Evolutionary conservation across 2,888 invertebrate genomes (phyloP), one percentile per base, ranked within the genome.

Genomic region (Drosophila seclusa): DNA sequence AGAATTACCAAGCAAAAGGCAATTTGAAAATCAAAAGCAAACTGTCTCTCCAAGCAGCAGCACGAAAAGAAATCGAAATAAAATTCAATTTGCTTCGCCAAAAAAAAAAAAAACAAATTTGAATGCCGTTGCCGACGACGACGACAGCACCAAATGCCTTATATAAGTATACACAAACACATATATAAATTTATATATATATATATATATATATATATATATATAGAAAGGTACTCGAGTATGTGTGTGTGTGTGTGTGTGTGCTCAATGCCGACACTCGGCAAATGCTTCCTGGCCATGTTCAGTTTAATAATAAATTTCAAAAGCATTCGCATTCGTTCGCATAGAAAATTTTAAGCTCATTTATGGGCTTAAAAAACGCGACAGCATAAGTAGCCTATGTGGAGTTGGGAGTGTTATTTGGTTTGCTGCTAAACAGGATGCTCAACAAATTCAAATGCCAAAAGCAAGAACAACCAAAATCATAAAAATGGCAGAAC

Each of bases 301-400:
- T 68, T 57, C 42, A 36, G 75, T 67, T 78, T 83, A 89, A 91
- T 90, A 91, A 90, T 91, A 91, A 90, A 90, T 90, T 89, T 89
- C 84, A 81, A 82, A 88, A 85, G 89, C 90, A 90, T 90, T 90
- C 88, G 71, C 84, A 91, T 90, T 90, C 91, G 90, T 78, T 90
- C 90, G 81, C 89, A 91, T 90, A 90, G 92, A 91, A 91, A 91
- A 92, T 92, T 90, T 82, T 92, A 91, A 91, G 91, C 91, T 89
- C 91, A 89, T 91, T 91, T 91, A 90, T 91, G 87, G 90, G 91
- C 92, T 92, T 91, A 92, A 86, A 83, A 81, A 79, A 73, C 68
- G 68, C 68, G 74, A 65, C 63, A 66, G 42, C n/a, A 24, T 29
- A 7, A 58, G 50, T 38, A 36, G 24, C 31, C 18, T 8, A 16